These are phyloP conservation scores for Drepana falcataria DNA, from an alignment of 2,888 invertebrate species.

Conservation along the genomic window DNA sequence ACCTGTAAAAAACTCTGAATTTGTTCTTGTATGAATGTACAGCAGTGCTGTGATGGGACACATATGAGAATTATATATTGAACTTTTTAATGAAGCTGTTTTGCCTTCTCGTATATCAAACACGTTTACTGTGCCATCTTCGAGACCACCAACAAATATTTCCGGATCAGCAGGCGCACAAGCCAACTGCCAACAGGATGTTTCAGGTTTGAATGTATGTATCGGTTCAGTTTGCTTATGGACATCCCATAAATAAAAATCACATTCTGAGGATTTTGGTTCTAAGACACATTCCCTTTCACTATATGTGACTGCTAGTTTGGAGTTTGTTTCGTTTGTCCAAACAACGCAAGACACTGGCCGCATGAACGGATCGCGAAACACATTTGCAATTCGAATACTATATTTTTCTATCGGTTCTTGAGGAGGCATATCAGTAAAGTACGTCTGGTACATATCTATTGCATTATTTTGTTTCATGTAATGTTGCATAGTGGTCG, in stretches of 20 bases:
- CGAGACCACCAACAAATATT: constrained; percentile 51
- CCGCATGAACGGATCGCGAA: constrained; percentile 77
- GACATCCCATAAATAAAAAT: constrained; percentile 84
- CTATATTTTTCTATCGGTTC: constrained; percentile 77
- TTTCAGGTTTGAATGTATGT: constrained; percentile 37
- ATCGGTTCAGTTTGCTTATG: constrained; percentile 62
- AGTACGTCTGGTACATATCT: constrained; percentile 88
- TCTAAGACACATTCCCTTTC: constrained; percentile 32
- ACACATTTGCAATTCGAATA: constrained; percentile 82
- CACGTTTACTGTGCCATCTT: constrained; percentile 54
- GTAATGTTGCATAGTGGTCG: constrained; percentile 80
- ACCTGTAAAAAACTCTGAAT: constrained; percentile 81
- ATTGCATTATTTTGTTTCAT: constrained; percentile 88
- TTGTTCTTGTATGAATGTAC: constrained; percentile 80
- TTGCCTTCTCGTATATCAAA: constrained; percentile 89
- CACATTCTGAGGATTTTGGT: constrained; percentile 38
- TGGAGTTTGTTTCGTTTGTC: constrained; percentile 82
- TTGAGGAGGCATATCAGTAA: constrained; percentile 71
- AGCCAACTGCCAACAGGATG: constrained; percentile 60
- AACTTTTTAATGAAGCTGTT: constrained; percentile 85
- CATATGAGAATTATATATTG: constrained; percentile 58
- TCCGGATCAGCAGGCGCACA: constrained; percentile 53
- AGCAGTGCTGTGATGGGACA: constrained; percentile 78
- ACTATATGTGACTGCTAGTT: constrained; percentile 82
- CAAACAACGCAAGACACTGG: constrained; percentile 82